Base-by-base conservation (phyloP, 1,140 invertebrate species). In the Ladona fulva region DNA sequence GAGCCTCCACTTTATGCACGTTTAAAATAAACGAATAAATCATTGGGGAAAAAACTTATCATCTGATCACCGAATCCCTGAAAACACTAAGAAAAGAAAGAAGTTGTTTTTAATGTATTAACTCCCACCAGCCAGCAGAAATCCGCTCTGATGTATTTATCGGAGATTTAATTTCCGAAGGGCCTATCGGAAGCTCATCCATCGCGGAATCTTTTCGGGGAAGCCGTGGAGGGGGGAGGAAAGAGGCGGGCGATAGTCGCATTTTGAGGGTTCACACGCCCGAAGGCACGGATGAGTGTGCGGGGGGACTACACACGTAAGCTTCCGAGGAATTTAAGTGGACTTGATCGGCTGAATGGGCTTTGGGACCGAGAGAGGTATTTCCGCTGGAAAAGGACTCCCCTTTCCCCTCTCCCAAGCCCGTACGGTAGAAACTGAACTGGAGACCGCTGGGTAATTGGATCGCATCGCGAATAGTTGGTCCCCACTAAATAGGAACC, bases 251-350 rank as follows among this genome's bases (percentile, higher is more conserved):
- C 3, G 12, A 19, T 3, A 22, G 52, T 6, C 52, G 14, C 52
- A 66, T 16, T 66, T 66, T 16, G 52, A 66, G 52, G 52, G 52
- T 66, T 66, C 52, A 66, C 29, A 37, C 52, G 52, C 52, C 52
- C 52, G 5, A 12, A 22, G 14, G 52, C 52, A 37, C 52, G 52
- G 52, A 66, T 66, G 52, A 66, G 52, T 19, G 52, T 22, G 52
- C 52, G n/a, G n/a, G n/a, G 52, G 52, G 52, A 66, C n/a, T 66
- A 66, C 52, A 37, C 29, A 66, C 52, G 52, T 66, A 66, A 66
- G 52, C n/a, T 22, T 22, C 52, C 16, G n/a, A 66, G 52, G 52
- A 66, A 66, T 66, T 22, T 22, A 66, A 66, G 52, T 66, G 52
- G n/a, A 66, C 52, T 66, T 22, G n/a, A 66, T 66, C 52, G 52